Conservation (phyloP, 1,140 invertebrate genomes). For the Tetragnatha versicolor region DNA sequence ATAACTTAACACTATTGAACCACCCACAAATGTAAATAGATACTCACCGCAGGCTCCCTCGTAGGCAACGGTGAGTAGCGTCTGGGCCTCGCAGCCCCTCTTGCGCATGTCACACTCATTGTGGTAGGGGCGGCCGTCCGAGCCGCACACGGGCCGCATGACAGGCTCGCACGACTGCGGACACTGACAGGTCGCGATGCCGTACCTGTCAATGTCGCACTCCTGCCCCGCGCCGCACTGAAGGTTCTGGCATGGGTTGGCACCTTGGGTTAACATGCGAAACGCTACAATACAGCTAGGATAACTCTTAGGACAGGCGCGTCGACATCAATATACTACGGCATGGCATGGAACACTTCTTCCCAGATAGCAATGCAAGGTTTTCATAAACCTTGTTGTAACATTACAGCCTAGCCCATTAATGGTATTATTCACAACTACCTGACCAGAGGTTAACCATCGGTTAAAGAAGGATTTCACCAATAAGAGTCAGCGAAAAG, state of each 20-base stretch:
- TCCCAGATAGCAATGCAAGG: neutral
- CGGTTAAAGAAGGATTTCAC: too few relatives aligned
- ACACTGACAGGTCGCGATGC: constrained; percentile 83
- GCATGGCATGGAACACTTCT: neutral
- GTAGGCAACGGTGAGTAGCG: constrained; percentile 75
- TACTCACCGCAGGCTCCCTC: constrained; percentile 77
- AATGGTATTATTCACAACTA: too few relatives aligned
- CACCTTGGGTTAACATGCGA: constrained; percentile 67
- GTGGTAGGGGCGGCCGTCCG: constrained; percentile 74
- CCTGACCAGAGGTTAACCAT: too few relatives aligned
- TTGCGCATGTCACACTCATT: constrained; percentile 74
- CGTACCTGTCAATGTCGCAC: constrained; percentile 84
- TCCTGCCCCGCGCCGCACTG: constrained; percentile 77
- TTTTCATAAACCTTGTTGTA: too few relatives aligned
- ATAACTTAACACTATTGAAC: too few relatives aligned
- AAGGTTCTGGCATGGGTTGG: constrained; percentile 80
- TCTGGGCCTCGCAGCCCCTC: constrained; percentile 75
- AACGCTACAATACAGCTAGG: constrained; percentile 57
- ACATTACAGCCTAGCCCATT: too few relatives aligned
- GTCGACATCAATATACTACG: constrained; percentile 41
- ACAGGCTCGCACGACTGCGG: constrained; percentile 77
- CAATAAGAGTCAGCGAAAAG: too few relatives aligned
- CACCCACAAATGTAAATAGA: neutral
- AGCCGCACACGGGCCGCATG: constrained; percentile 75
- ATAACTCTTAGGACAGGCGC: constrained; percentile 21